These are phyloP conservation scores for Puffinus mauretanicus DNA, from an alignment of 2,113 vertebrate genomes.

Conservation along the genomic window DNA sequence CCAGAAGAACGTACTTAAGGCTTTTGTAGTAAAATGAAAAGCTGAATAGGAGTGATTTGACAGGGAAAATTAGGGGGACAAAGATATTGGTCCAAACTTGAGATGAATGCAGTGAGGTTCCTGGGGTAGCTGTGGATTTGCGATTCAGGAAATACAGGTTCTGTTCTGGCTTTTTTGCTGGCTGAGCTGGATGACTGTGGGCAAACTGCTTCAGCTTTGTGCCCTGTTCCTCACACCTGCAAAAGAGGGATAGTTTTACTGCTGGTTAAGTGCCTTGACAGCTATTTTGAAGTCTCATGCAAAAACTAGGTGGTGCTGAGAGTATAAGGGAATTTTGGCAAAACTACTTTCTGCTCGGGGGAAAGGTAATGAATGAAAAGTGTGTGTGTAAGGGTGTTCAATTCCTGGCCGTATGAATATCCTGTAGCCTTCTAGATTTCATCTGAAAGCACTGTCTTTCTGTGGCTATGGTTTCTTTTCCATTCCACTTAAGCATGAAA, in stretches of 20 bases:
- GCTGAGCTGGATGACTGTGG: background rate
- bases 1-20: background rate
- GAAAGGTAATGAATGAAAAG: background rate
- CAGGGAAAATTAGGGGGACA: background rate
- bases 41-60: background rate
- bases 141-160: background rate
- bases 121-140: background rate
- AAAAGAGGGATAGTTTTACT: background rate
- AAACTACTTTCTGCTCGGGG: background rate
- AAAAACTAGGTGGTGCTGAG: background rate
- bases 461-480: background rate
- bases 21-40: background rate
- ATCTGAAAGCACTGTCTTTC: background rate
- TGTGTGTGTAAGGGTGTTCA: background rate
- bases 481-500: background rate
- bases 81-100: background rate
- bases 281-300: background rate
- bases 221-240: background rate
- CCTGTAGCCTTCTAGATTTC: background rate
- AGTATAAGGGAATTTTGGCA: background rate
- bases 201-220: background rate
- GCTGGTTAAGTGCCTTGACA: background rate
- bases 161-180: background rate
- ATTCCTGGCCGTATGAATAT: background rate
- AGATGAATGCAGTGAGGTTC: background rate